Conservation (phyloP, 2,113 vertebrate genomes). For the Neolamprologus kungweensis region DNA sequence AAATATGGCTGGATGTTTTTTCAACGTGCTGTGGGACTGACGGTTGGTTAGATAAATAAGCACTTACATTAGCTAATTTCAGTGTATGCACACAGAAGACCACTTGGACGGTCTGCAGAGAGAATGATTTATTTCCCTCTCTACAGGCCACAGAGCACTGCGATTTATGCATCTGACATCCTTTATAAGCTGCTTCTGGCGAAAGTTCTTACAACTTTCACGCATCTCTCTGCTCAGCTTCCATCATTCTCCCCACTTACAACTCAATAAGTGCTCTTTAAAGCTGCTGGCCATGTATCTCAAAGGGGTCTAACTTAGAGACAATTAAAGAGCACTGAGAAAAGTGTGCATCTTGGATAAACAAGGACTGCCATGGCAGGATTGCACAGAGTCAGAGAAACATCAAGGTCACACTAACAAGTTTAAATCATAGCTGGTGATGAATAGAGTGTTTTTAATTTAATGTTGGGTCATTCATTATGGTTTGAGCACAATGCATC, state of each 20-base stretch:
- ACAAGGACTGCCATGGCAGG: neutral
- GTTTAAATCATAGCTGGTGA: constrained; percentile 32
- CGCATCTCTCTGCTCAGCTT: neutral
- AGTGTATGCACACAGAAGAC: neutral
- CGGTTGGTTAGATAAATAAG: neutral
- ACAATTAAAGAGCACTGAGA: neutral
- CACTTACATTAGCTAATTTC: neutral
- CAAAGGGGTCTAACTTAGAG: neutral
- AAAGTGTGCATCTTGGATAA: neutral
- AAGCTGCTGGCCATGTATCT: neutral
- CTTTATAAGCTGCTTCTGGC: constrained; percentile 21
- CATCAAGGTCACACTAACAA: constrained; percentile 11
- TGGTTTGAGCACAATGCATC: constrained; percentile 21
- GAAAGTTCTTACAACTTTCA: constrained; percentile 32
- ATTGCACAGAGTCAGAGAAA: neutral
- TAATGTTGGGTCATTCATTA: constrained; percentile 54
- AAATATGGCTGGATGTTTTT: neutral
- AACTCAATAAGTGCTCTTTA: neutral
- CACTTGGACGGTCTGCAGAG: neutral
- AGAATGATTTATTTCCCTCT: constrained; percentile 41
- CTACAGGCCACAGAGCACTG: constrained; percentile 7
- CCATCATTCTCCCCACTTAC: neutral
- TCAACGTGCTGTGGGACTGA: neutral
- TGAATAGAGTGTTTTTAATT: constrained; percentile 51
- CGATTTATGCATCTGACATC: constrained; percentile 31